Base-by-base conservation (phyloP, 2,888 invertebrate genomes). In the Neocrepidodera transversa region DNA sequence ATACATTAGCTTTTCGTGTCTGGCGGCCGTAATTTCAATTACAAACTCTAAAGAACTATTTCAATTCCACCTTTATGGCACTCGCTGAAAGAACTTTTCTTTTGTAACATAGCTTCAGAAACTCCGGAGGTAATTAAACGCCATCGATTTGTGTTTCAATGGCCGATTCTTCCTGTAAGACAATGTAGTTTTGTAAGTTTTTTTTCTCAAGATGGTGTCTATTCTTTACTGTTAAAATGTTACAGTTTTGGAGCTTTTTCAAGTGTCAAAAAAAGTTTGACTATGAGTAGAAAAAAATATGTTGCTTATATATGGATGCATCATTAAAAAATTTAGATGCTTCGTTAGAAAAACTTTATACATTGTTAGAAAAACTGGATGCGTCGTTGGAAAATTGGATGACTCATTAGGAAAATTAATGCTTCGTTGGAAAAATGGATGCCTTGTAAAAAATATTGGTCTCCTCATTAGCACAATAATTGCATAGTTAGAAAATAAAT, bases 21-120 rank as follows among this genome's bases (percentile, higher is more conserved):
- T 30, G 17, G 26, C 8, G 47, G 47, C 18, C 47, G 45, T 55
- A 55, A 55, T 55, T 48, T 45, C 55, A 48, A 54, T 54, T 54
- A 35, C 47, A 28, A 54, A 38, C 47, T 26, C 23, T 14, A 36
- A 30, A 47, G 45, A 48, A 55, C 55, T 38, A 47, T 48, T 55
- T 55, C 48, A 55, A 55, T 55, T 48, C 45, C 38, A 55, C 47
- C 38, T 55, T 55, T 47, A 48, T 28, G 11, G 38, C 55, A 30
- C 38, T 38, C 38, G 7, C 30, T 38, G 32, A 53, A 52, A 35
- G 30, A 42, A 53, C 42, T 23, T 42, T 51, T 53, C 18, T 30
- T 52, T 52, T 53, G 35, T 53, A 43, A 14, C 30, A 43, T 35
- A 43, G 30, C 23, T 51, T 26, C 40, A 42, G 32, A 52, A 30